Evolutionary conservation across 2,113 vertebrate genomes (phyloP).

Genomic region (Cyanocitta stelleri): DNA sequence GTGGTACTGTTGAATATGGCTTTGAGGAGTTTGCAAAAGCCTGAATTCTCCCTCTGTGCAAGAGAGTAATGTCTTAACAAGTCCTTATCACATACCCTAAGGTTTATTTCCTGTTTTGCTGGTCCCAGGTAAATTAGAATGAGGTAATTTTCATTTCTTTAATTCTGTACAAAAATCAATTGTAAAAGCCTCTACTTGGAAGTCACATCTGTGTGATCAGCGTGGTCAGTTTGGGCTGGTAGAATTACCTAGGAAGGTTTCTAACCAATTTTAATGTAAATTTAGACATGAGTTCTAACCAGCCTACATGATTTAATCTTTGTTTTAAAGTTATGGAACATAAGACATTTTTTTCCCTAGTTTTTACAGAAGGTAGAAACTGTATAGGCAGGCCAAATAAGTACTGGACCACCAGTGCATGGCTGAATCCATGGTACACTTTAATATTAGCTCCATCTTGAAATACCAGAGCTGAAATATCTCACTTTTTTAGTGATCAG

Average conservation of each 20-base stretch:
- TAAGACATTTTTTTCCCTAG: accelerated
- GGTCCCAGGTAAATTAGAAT: neutral
- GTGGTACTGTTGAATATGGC: neutral
- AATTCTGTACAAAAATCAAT: neutral
- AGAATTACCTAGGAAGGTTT: neutral
- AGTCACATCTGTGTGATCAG: accelerated
- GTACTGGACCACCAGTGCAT: neutral
- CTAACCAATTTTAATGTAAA: neutral
- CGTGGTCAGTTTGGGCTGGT: accelerated
- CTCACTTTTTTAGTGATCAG: neutral
- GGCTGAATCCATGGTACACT: neutral
- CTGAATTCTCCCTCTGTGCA: neutral
- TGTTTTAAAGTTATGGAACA: neutral
- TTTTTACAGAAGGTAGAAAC: neutral
- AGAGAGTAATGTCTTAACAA: neutral
- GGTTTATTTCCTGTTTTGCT: neutral
- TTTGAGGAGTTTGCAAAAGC: neutral
- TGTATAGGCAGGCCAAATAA: neutral
- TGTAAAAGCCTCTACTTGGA: neutral
- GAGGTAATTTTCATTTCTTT: neutral
- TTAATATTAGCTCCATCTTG: neutral
- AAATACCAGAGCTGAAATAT: neutral
- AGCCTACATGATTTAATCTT: neutral
- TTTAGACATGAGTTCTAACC: neutral
- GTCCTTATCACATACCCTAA: neutral